Conservation (phyloP, 2,797 vertebrate genomes). For the Cuculus canorus region DNA sequence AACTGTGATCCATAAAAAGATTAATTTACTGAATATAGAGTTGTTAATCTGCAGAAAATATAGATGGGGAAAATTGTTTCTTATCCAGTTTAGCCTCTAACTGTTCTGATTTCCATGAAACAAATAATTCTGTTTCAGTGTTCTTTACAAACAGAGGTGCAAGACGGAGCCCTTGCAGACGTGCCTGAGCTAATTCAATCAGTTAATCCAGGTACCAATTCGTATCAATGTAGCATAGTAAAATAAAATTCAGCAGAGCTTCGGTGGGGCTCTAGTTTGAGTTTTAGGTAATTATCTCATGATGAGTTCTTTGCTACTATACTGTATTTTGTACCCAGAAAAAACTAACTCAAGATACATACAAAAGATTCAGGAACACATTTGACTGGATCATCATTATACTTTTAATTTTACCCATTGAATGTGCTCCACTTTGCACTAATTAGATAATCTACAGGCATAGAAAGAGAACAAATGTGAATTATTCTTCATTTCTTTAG, state of each 20-base stretch:
- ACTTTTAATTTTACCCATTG: neutral
- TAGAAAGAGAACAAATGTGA: neutral
- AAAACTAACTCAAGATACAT: neutral
- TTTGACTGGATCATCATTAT: neutral
- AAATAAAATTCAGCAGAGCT: neutral
- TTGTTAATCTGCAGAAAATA: neutral
- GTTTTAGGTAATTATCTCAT: neutral
- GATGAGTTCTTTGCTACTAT: neutral
- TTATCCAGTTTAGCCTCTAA: neutral
- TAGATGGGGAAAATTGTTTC: neutral
- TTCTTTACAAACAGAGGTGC: neutral
- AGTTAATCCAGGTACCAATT: neutral
- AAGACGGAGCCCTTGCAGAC: neutral
- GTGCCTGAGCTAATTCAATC: neutral
- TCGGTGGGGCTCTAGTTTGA: rapidly evolving
- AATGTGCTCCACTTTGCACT: neutral
- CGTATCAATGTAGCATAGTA: neutral
- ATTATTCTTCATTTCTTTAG: neutral
- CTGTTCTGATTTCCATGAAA: neutral
- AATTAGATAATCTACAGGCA: neutral
- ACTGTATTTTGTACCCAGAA: neutral
- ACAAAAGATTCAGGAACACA: neutral
- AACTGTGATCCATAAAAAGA: neutral
- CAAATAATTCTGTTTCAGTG: neutral
- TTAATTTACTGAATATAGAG: neutral